These are phyloP conservation scores for Prosopocoilus inquinatus DNA, from an alignment of 2,888 invertebrate species.

Conservation along the genomic window DNA sequence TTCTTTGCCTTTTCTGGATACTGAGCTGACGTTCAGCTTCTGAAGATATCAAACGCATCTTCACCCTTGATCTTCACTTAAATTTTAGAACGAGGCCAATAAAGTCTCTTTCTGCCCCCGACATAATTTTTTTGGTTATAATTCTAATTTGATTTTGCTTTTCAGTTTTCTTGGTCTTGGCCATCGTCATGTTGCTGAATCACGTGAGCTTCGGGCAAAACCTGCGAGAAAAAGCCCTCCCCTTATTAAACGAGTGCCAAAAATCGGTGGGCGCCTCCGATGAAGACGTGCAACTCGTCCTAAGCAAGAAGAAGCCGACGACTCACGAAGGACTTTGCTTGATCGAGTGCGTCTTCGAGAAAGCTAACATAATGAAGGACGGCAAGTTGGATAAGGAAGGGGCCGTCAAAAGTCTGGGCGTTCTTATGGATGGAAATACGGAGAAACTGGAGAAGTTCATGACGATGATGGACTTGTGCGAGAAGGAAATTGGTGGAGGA, in stretches of 20 bases:
- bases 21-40: too few relatives aligned
- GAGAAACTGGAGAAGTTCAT: slow-evolving; percentile 36
- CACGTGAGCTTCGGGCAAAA: not conserved
- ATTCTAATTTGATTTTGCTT: too few relatives aligned
- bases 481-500: slow-evolving; percentile 35
- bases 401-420: slow-evolving; percentile 36
- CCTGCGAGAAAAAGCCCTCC: slow-evolving; percentile 28
- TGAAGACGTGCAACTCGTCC: slow-evolving; percentile 38
- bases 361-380: slow-evolving; percentile 40
- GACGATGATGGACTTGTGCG: slow-evolving; percentile 38
- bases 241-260: slow-evolving; percentile 36
- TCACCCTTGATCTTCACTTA: too few relatives aligned
- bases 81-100: too few relatives aligned
- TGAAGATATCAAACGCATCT: too few relatives aligned
- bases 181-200: not conserved
- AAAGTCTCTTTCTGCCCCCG: too few relatives aligned
- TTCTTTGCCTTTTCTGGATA: too few relatives aligned
- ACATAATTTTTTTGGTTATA: too few relatives aligned
- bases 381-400: slow-evolving; percentile 43
- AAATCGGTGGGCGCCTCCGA: slow-evolving; percentile 39
- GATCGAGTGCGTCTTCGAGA: slow-evolving; percentile 43
- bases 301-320: slow-evolving; percentile 37
- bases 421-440: slow-evolving; percentile 36
- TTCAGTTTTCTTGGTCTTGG: not conserved
- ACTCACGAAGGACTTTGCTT: slow-evolving; percentile 41